Conservation (phyloP, 2,797 vertebrate genomes). For the Remorina albescens region DNA sequence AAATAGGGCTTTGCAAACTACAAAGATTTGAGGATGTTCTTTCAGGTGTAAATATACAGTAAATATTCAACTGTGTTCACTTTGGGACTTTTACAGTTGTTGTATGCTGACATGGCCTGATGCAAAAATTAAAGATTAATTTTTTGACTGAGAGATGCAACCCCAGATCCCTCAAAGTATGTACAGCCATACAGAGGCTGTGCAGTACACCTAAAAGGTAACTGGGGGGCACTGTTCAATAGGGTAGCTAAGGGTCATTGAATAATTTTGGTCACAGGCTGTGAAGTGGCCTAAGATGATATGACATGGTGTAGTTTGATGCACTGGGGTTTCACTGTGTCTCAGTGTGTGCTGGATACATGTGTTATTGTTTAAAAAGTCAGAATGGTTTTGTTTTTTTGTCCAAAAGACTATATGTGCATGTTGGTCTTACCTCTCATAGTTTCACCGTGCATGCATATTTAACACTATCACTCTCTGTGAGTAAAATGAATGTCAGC, state of each 20-base stretch:
- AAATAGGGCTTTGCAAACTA: too few species aligned
- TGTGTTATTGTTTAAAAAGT: neutral
- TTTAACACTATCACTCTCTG: neutral
- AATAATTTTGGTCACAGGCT: slow-evolving; percentile 1
- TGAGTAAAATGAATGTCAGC: slow-evolving; percentile 7
- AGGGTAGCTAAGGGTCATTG: neutral
- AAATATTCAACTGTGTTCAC: neutral
- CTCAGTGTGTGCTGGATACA: neutral
- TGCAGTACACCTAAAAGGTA: slow-evolving; percentile 6
- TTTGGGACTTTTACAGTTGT: neutral
- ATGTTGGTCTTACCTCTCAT: neutral
- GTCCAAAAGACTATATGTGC: neutral
- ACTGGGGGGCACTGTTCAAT: slow-evolving; percentile 26
- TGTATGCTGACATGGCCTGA: too few species aligned
- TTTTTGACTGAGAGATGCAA: neutral
- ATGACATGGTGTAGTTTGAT: neutral
- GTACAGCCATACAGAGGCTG: neutral
- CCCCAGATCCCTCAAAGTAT: neutral
- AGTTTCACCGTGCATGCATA: neutral
- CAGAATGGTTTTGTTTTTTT: neutral
- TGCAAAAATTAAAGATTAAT: neutral
- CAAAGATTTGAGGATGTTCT: neutral
- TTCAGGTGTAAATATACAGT: too few species aligned
- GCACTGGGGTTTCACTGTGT: neutral
- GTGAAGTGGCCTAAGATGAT: neutral